These are phyloP conservation scores for Delphinus delphis DNA, from an alignment of 2,113 vertebrate genomes.

Conservation along the genomic window DNA sequence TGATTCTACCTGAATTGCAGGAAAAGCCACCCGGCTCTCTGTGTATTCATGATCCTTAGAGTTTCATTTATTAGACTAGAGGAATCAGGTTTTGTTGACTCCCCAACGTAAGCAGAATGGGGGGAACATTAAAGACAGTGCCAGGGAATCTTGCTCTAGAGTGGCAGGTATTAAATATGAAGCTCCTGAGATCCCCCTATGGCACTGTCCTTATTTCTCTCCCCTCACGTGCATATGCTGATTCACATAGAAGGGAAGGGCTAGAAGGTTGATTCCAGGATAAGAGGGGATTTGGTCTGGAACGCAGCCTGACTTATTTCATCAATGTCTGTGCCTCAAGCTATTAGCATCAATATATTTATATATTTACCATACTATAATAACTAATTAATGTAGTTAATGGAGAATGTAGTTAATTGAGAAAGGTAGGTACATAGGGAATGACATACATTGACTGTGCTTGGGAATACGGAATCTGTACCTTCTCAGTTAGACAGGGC, in stretches of 20 bases:
- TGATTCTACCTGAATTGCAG: neutral
- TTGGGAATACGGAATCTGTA: neutral
- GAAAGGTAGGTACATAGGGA: neutral
- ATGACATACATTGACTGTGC: neutral
- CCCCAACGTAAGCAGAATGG: neutral
- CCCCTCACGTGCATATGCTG: fast-evolving
- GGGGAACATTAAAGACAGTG: neutral
- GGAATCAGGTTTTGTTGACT: neutral
- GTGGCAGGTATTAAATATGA: neutral
- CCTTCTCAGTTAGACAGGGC: neutral
- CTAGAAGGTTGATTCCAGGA: neutral
- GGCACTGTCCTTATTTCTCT: neutral
- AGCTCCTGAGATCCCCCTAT: neutral
- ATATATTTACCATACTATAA: neutral
- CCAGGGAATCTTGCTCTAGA: neutral
- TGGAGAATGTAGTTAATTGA: neutral
- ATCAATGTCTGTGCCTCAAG: neutral
- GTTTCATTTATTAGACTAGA: neutral
- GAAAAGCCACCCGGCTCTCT: neutral
- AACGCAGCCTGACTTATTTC: neutral
- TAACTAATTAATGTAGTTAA: neutral
- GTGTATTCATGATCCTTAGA: neutral
- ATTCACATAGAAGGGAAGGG: neutral
- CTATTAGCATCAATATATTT: neutral
- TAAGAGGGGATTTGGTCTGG: neutral